Base-by-base conservation (phyloP, 2,888 invertebrate genomes). In the Scrobipalpa costella region DNA sequence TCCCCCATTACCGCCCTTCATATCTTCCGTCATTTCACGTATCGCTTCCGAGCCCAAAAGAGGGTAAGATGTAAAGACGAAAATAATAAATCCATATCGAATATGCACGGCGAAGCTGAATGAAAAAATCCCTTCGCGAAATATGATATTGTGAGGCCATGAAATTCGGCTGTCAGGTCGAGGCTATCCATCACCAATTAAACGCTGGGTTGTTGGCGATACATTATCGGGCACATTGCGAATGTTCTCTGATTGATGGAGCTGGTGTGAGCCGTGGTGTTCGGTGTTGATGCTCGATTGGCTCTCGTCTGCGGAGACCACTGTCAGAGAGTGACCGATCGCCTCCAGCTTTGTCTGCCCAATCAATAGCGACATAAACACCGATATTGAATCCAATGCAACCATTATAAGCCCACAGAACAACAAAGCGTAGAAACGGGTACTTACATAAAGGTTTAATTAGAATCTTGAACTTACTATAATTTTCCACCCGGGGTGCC, bases 21-120 rank as follows among this genome's bases (percentile, higher is more conserved):
- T 83, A 85, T 85, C 88, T 90, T 87, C 88, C 88, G 88, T 88
- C 89, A 85, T 90, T 90, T 89, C 81, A 89, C 90, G 90, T 90
- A 88, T 90, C 89, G 86, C 83, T 90, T 90, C 89, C 90, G 84
- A 85, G 77, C 80, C 80, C 75, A 78, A 84, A 85, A 79, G 86
- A 88, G 90, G 90, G 88, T 86, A 86, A 84, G 80, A 82, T 77
- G 81, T 78, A 79, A 83, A 87, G 85, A 85, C 80, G 88, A 86
- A 87, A 85, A 90, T 89, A 89, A 89, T 90, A 90, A 89, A 89
- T 90, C 88, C 89, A 80, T 83, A 88, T 88, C 83, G 81, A 88
- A 88, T 88, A 90, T 89, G 88, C 88, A 81, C 81, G 86, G 78
- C 71, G 77, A 80, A 78, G 84, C 76, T 77, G 80, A 80, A 84